phyloP scores from a whole-genome alignment of 2,113 vertebrate genomes.

The Chlamydotis undulata region DNA sequence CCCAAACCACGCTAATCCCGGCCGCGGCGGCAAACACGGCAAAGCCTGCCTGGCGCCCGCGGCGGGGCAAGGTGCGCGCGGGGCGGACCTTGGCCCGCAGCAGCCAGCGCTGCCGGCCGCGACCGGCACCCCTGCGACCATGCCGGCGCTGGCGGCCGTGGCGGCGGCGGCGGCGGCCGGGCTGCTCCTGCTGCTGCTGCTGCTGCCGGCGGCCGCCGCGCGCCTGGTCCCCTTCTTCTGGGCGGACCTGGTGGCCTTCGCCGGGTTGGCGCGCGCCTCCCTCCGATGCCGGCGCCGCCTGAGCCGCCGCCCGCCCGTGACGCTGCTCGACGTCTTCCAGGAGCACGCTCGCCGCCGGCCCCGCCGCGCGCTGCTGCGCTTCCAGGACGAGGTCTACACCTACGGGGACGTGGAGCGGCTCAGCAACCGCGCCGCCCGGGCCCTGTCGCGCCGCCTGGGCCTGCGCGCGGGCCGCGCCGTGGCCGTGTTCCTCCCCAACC shows the following conservation, averaged over 20 bases:
- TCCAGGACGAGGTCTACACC: neutral
- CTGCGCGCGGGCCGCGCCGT: neutral
- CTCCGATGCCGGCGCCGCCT: rapidly evolving
- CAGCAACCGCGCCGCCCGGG: neutral
- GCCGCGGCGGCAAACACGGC: too few relatives aligned
- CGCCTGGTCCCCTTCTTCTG: rapidly evolving
- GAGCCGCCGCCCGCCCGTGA: rapidly evolving
- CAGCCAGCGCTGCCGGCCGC: too few relatives aligned
- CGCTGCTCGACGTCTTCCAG: neutral
- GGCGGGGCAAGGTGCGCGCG: too few relatives aligned
- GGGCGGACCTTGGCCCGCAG: too few relatives aligned
- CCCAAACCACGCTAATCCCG: too few relatives aligned
- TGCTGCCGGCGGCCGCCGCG: neutral
- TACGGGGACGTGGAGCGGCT: rapidly evolving
- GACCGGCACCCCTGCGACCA: too few relatives aligned
- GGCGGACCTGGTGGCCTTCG: neutral
- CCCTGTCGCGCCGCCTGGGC: rapidly evolving
- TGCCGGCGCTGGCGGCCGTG: too few relatives aligned
- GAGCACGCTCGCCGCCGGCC: rapidly evolving
- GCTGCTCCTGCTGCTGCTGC: neutral
- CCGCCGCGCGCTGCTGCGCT: rapidly evolving
- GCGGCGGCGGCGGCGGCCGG: neutral
- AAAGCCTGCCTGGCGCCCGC: too few relatives aligned
- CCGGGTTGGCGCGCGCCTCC: rapidly evolving
- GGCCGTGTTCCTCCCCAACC: neutral